Percentiles rank a stretch among this genome's conserved stretches.
Conservation (phyloP, 2,888 invertebrate genomes). For the Cataglyphis livida region DNA sequence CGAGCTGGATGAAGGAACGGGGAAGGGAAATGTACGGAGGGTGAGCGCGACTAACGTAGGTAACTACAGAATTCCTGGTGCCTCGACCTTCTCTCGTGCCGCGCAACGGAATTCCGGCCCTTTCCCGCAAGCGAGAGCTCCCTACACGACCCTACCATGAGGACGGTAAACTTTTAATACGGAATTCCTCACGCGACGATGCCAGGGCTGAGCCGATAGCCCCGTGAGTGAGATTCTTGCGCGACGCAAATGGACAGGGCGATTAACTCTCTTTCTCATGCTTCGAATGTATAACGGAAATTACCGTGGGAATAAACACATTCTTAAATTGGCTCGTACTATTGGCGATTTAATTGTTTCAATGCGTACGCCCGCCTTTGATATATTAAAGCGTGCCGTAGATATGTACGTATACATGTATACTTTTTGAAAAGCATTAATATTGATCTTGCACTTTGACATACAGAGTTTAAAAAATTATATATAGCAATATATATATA, state of each 20-base stretch:
- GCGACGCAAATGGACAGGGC: slow-evolving; percentile 69
- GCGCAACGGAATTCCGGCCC: slow-evolving; percentile 70
- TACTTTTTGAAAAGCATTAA: background rate
- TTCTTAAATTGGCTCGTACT: slow-evolving; percentile 48
- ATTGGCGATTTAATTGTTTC: slow-evolving; percentile 46
- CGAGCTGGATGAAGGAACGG: background rate
- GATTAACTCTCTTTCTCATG: slow-evolving; percentile 62
- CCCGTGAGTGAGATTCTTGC: slow-evolving; percentile 66
- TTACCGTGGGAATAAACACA: slow-evolving; percentile 58
- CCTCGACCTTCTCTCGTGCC: slow-evolving; percentile 39
- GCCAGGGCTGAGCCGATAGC: slow-evolving; percentile 59
- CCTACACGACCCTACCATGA: slow-evolving; percentile 5
- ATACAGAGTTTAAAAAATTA: background rate
- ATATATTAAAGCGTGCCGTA: background rate
- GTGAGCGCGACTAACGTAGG: slow-evolving; percentile 53
- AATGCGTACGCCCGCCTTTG: slow-evolving; percentile 3
- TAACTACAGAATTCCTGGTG: slow-evolving; percentile 71
- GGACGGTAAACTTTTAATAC: slow-evolving; percentile 74
- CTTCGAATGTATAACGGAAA: slow-evolving; percentile 39
- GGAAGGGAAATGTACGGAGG: slow-evolving; percentile 28
- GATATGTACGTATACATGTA: background rate
- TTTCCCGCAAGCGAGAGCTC: slow-evolving; percentile 62
- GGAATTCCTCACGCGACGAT: slow-evolving; percentile 72
- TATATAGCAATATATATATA: background rate
- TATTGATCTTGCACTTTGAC: background rate